Evolutionary conservation across 30 jellyfish, hydroid and myxozoan genomes (phyloP).

Genomic region (Mastigias papua): DNA sequence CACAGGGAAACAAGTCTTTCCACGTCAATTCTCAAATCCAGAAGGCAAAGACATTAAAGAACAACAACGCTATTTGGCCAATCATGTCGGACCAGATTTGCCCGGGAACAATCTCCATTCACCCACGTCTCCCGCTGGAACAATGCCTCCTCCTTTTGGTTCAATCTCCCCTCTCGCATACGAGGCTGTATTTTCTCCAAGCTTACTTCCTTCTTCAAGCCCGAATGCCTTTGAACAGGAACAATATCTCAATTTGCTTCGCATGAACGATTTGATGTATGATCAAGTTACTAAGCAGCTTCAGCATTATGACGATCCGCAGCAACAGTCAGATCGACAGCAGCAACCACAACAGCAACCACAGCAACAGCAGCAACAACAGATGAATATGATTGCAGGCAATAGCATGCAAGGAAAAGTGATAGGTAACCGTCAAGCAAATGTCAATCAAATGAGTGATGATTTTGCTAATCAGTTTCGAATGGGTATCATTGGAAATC

Average conservation of each 20-base stretch:
- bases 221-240: constrained; percentile 40
- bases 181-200: constrained; percentile 78
- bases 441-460: constrained; percentile 53
- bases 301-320: constrained; percentile 49
- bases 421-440: constrained; percentile 30
- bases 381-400: constrained; percentile 32
- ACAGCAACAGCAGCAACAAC: constrained; percentile 54
- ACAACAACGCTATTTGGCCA: constrained; percentile 60
- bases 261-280: constrained; percentile 69
- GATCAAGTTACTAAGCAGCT: constrained; percentile 50
- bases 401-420: constrained; percentile 31
- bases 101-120: constrained; percentile 60
- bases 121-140: constrained; percentile 65
- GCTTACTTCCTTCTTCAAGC: constrained; percentile 12
- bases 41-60: constrained; percentile 72
- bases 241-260: constrained; percentile 57
- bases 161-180: constrained; percentile 95
- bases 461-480: constrained; percentile 73
- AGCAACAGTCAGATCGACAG: constrained; percentile 60
- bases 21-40: constrained; percentile 88
- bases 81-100: constrained; percentile 64
- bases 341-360: constrained; percentile 39
- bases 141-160: constrained; percentile 78
- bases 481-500: constrained; percentile 72
- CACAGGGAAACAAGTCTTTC: constrained; percentile 91